phyloP scores from a whole-genome alignment of 2,888 invertebrate genomes.

The Chrysina gloriosa region DNA sequence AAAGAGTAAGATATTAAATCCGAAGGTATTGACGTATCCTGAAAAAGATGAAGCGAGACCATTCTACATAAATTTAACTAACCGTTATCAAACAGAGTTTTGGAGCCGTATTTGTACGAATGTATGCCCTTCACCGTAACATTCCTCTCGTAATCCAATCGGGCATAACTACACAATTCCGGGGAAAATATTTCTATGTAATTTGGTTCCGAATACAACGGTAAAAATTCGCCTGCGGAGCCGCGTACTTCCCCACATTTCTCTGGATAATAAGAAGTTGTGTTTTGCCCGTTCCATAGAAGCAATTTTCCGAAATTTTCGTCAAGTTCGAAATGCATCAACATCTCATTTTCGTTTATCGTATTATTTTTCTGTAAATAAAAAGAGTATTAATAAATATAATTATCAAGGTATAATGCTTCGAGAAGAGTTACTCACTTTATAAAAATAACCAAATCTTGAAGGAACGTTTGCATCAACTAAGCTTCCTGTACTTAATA shows the following conservation, averaged over 20 bases:
- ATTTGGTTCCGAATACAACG: constrained; percentile 72
- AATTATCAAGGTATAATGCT: too few relatives aligned
- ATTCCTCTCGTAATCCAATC: constrained; percentile 72
- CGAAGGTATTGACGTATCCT: too few relatives aligned
- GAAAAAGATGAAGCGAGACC: too few relatives aligned
- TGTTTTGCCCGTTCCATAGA: constrained; percentile 77
- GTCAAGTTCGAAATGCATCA: constrained; percentile 29
- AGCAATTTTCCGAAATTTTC: constrained; percentile 72
- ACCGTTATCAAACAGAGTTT: constrained; percentile 77
- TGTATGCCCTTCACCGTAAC: constrained; percentile 70
- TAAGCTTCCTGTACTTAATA: constrained; percentile 73
- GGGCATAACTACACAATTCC: constrained; percentile 79
- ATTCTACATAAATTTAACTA: constrained; percentile 46
- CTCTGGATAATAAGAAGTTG: constrained; percentile 68
- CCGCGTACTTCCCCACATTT: constrained; percentile 75
- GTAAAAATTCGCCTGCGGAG: constrained; percentile 84
- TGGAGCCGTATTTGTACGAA: constrained; percentile 75
- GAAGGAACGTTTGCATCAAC: constrained; percentile 25
- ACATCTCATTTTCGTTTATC: constrained; percentile 15
- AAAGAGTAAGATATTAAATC: too few relatives aligned
- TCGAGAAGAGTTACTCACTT: constrained; percentile 66
- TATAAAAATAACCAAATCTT: constrained; percentile 50
- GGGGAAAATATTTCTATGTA: constrained; percentile 75
- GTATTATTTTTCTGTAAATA: constrained; percentile 52
- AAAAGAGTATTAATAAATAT: constrained; percentile 62